Base-by-base conservation (phyloP, 2,797 vertebrate genomes). In the Craterocephalus amniculus region DNA sequence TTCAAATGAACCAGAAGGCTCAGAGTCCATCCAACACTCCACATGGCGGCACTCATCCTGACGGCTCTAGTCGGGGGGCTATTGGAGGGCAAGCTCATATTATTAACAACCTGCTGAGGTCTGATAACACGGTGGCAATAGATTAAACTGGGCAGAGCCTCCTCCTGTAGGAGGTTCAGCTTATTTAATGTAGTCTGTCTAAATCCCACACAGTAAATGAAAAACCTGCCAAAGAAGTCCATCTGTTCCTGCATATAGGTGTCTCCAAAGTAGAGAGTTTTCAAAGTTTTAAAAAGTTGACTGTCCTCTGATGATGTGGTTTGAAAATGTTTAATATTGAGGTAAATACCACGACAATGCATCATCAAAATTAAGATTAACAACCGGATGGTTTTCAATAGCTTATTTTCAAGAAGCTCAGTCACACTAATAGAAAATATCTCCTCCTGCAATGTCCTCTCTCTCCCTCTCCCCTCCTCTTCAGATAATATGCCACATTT, bases 21-120 rank as follows among this genome's bases (percentile, higher is more conserved):
- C n/a, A 51, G 22, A 70, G 43, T 80, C 78, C 69, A 57, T 79
- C 77, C 61, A 63, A 7, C 56, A 56, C 62, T 59, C 72, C 60
- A 62, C 72, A 56, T 49, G 72, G 60, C 4, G 16, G 62, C 43
- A 40, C 64, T 2, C 12, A 36, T 60, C 52, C 57, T 2, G 13
- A 38, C 45, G 38, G 40, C 67, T 57, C 29, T 45, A 27, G 62
- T 40, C 38, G 66, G 36, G 40, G 22, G 61, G 31, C 6, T n/a
- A 56, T 20, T 34, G 12, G 51, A 54, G 22, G 51, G 51, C 51
- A 27, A 27, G 26, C 26, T 74, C 55, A 60, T 62, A 61, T 81
- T 86, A 85, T 83, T 86, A 89, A 80, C 83, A 88, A 88, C 85
- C 89, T 92, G 91, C 86, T 78, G 69, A 58, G 72, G 78, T 73